A percentile compares a stretch with the other conserved stretches of the same genome.
Evolutionary conservation across 2,797 vertebrate genomes (phyloP).

Genomic region (Labroides dimidiatus): DNA sequence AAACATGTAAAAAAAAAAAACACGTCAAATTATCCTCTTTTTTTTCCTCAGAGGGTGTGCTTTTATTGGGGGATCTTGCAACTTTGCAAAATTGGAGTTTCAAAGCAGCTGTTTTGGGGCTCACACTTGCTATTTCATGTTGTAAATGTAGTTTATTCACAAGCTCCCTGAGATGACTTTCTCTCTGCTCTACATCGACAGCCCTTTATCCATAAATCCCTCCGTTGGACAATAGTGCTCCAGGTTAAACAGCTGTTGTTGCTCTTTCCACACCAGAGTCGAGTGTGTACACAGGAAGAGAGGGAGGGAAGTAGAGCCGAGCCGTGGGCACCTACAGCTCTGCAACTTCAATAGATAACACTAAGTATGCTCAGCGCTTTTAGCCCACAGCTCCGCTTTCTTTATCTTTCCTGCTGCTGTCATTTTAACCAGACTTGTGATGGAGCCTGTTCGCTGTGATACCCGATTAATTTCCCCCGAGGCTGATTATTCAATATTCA

Average conservation of each 20-base stretch:
- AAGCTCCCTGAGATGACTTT: slow-evolving; percentile 15
- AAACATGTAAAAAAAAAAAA: slow-evolving; percentile 23
- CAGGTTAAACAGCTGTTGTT: slow-evolving; percentile 79
- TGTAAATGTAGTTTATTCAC: slow-evolving; percentile 3
- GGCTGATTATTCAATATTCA: slow-evolving; percentile 82
- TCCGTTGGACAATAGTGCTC: slow-evolving; percentile 68
- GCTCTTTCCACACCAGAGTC: slow-evolving; percentile 62
- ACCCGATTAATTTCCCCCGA: slow-evolving; percentile 80
- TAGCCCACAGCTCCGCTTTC: slow-evolving; percentile 33
- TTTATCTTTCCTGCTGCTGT: slow-evolving; percentile 57
- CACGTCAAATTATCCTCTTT: slow-evolving; percentile 35
- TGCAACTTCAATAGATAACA: slow-evolving; percentile 72
- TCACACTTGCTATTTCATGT: slow-evolving; percentile 28
- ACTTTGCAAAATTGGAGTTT: slow-evolving; percentile 56
- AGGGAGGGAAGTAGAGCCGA: slow-evolving; percentile 30
- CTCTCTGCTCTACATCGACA: slow-evolving; percentile 47
- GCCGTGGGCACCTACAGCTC: slow-evolving; percentile 63
- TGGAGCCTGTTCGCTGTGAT: slow-evolving; percentile 66
- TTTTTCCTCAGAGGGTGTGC: slow-evolving; percentile 50
- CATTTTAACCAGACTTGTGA: slow-evolving; percentile 70
- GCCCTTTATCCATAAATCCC: slow-evolving; percentile 71
- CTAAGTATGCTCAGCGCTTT: slow-evolving; percentile 52
- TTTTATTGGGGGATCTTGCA: slow-evolving; percentile 50
- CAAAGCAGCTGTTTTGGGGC: slow-evolving; percentile 47
- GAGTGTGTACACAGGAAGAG: slow-evolving; percentile 69